phyloP scores from a whole-genome alignment of 2,113 vertebrate genomes.

The Cebus imitator region DNA sequence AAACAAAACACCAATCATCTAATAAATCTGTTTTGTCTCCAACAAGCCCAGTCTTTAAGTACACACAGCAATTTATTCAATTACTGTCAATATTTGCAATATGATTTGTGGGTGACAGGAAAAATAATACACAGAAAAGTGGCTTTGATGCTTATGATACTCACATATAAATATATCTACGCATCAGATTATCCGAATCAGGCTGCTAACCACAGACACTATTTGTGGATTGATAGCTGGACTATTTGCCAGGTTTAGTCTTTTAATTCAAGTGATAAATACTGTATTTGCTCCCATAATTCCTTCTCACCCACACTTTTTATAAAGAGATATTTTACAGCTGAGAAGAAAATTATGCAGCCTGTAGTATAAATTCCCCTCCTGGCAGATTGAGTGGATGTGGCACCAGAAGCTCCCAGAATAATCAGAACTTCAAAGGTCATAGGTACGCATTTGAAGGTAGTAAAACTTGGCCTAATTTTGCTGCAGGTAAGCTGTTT shows the following conservation, averaged over 20 bases:
- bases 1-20: neutral
- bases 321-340: neutral
- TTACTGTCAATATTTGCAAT: conserved; percentile 57
- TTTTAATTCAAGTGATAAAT: conserved; percentile 59
- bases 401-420: neutral
- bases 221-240: neutral
- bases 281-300: conserved; percentile 3
- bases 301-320: neutral
- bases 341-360: neutral
- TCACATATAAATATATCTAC: conserved; percentile 47
- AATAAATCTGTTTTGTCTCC: conserved; percentile 53
- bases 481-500: neutral
- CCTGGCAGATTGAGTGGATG: neutral
- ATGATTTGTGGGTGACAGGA: conserved; percentile 64
- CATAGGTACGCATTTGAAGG: neutral
- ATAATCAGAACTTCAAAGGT: neutral
- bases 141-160: neutral
- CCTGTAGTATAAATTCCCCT: neutral
- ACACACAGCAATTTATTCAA: conserved; percentile 47
- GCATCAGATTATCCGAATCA: conserved; percentile 11
- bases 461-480: neutral
- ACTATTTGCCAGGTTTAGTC: neutral
- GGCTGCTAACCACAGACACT: neutral
- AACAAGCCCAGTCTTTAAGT: conserved; percentile 14
- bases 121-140: conserved; percentile 56